A percentile compares a stretch with the other conserved stretches of the same genome.
Conservation (phyloP, 1,140 invertebrate genomes). For the Himalopsyche phryganea region DNA sequence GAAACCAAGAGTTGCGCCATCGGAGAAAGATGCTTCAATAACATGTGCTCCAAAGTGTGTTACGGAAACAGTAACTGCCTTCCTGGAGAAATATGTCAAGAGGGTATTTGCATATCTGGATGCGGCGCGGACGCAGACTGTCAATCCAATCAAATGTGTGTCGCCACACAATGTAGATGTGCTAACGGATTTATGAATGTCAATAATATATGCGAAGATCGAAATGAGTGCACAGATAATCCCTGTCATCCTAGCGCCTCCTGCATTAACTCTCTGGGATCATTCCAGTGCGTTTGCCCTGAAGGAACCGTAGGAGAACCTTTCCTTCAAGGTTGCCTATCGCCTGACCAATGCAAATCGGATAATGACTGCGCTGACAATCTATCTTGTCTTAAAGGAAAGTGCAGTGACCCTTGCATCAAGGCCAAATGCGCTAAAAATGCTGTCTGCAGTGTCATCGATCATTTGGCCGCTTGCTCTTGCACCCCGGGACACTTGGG, state of each 20-base stretch:
- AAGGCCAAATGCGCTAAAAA: slow-evolving; percentile 66
- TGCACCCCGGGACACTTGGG: slow-evolving; percentile 78
- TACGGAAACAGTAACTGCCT: slow-evolving; percentile 85
- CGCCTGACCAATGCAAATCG: slow-evolving; percentile 66
- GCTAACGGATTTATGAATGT: slow-evolving; percentile 65
- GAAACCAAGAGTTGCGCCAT: slow-evolving; percentile 69
- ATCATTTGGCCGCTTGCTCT: slow-evolving; percentile 66
- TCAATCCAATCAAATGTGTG: slow-evolving; percentile 72
- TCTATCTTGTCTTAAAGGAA: slow-evolving; percentile 66
- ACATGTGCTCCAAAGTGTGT: slow-evolving; percentile 79
- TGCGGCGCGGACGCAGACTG: slow-evolving; percentile 81
- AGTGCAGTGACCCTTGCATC: slow-evolving; percentile 74
- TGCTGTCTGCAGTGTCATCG: slow-evolving; percentile 67
- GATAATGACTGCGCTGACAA: slow-evolving; percentile 68
- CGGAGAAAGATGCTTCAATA: slow-evolving; percentile 77
- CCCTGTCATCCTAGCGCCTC: slow-evolving; percentile 77
- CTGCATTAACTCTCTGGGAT: slow-evolving; percentile 77
- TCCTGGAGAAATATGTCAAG: slow-evolving; percentile 80
- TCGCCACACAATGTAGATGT: slow-evolving; percentile 75
- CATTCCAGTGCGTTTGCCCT: slow-evolving; percentile 75
- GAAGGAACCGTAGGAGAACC: slow-evolving; percentile 76
- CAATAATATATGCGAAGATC: slow-evolving; percentile 69
- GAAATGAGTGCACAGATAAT: slow-evolving; percentile 73
- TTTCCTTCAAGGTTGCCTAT: slow-evolving; percentile 66
- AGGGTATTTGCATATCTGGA: slow-evolving; percentile 76